Evolutionary conservation across 2,113 vertebrate species (phyloP).

Genomic region (Actenoides hombroni): DNA sequence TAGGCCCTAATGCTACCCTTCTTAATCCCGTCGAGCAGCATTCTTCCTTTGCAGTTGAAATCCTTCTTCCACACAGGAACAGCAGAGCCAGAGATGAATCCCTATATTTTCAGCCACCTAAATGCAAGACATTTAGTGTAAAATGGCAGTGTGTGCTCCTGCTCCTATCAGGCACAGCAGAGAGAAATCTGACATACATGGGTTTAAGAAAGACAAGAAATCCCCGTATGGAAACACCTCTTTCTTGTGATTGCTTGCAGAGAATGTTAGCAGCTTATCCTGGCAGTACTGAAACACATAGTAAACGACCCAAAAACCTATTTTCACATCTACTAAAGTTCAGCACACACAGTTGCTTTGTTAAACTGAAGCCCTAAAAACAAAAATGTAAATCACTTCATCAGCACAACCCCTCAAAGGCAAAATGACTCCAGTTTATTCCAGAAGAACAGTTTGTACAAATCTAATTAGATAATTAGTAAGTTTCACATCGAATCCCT

Average conservation of each 20-base stretch:
- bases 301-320: not conserved
- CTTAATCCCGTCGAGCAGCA: not conserved
- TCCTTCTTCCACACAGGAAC: not conserved
- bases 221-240: not conserved
- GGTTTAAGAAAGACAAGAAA: not conserved
- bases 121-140: not conserved
- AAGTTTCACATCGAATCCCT: not conserved
- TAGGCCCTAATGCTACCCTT: not conserved
- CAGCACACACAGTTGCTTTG: not conserved
- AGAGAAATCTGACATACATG: not conserved
- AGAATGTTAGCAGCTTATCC: not conserved
- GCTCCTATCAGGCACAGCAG: not conserved
- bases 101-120: not conserved
- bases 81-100: not conserved
- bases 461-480: not conserved
- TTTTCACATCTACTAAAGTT: not conserved
- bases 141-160: not conserved
- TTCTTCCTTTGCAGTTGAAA: not conserved
- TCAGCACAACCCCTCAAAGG: not conserved
- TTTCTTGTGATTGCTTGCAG: not conserved
- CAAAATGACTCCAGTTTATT: not conserved
- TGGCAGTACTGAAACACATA: not conserved
- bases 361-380: not conserved
- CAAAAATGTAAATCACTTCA: conserved; percentile 21
- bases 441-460: conserved; percentile 32